A percentile compares a stretch with the other conserved stretches of the same genome.
Evolutionary conservation across 2,888 invertebrate species (phyloP).

Genomic region (Lithophane socia): DNA sequence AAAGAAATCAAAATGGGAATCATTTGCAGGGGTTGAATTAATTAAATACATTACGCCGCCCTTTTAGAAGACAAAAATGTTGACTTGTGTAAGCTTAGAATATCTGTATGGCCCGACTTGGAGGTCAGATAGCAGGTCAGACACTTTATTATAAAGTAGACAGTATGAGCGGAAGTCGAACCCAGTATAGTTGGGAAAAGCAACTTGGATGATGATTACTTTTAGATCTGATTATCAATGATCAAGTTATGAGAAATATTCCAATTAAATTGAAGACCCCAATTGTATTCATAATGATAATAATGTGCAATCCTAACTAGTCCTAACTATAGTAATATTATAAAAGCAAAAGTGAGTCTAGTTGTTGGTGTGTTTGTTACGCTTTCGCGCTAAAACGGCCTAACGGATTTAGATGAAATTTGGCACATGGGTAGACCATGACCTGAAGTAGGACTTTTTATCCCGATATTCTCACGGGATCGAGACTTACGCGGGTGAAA

Average conservation of each 20-base stretch:
- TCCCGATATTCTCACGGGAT: no score
- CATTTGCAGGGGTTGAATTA: not conserved
- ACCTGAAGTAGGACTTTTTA: no score
- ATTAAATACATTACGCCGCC: no score
- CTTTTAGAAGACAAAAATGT: not conserved
- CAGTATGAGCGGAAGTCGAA: not conserved
- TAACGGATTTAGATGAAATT: no score
- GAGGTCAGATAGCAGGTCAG: not conserved
- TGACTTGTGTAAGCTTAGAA: not conserved
- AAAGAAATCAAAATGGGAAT: not conserved
- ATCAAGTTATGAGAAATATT: not conserved
- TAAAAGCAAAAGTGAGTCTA: no score
- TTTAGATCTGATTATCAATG: not conserved
- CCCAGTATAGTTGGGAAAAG: not conserved
- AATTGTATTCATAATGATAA: not conserved
- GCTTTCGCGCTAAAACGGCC: no score
- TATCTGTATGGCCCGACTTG: not conserved
- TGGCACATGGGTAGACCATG: no score
- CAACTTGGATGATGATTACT: not conserved
- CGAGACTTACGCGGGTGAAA: no score
- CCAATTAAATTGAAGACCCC: no score
- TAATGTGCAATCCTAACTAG: not conserved
- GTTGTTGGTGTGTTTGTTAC: no score
- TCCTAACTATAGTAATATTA: no score
- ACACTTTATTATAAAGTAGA: not conserved